Conservation (phyloP, 2,113 vertebrate species). For the Sphaerodactylus townsendi region DNA sequence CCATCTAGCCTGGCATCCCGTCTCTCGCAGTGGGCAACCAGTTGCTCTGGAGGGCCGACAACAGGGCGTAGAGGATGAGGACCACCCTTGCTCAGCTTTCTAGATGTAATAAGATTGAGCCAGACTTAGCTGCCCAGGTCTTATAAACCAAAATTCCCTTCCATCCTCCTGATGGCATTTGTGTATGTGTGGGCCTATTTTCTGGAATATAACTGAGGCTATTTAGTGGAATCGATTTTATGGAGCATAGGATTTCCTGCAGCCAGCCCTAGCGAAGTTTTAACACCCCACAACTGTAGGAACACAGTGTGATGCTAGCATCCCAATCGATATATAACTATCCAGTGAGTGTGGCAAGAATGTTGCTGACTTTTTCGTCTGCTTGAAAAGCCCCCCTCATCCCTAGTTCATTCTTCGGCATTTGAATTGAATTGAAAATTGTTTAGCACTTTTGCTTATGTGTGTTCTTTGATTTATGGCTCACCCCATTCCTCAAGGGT, state of each 20-base stretch:
- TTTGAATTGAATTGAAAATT: background rate
- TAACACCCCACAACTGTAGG: background rate
- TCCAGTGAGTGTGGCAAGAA: background rate
- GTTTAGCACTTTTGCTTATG: background rate
- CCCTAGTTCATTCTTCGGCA: slow-evolving; percentile 21
- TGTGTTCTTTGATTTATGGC: background rate
- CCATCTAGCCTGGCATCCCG: no score
- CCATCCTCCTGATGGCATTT: background rate
- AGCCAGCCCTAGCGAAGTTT: background rate
- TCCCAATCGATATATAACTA: background rate
- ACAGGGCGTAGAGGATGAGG: no score
- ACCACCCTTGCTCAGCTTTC: no score
- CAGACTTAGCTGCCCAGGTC: no score
- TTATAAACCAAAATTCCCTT: background rate
- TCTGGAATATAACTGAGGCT: slow-evolving; percentile 9
- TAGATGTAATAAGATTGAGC: no score
- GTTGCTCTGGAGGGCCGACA: no score
- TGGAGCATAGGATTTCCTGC: slow-evolving; percentile 8
- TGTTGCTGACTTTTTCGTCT: no score
- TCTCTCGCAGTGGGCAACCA: no score
- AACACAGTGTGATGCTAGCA: background rate
- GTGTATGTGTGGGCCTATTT: background rate
- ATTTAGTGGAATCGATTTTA: slow-evolving; percentile 17
- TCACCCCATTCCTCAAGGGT: background rate
- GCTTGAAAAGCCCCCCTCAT: no score